Conservation (phyloP, 2,888 invertebrate species). For the Dynastes maya region DNA sequence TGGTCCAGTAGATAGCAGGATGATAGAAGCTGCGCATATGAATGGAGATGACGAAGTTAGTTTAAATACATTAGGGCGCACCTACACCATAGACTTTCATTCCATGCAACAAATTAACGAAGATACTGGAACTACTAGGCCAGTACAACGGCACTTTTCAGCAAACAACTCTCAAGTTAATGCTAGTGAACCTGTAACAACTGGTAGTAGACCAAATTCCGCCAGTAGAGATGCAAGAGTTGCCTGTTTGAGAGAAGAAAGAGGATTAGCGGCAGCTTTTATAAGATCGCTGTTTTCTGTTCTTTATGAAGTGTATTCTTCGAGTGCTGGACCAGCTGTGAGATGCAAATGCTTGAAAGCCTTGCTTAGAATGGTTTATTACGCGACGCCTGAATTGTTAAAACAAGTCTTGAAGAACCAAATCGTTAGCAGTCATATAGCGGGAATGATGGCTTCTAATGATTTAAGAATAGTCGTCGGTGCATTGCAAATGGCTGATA, state of each 20-base stretch:
- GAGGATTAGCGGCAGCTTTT: constrained; percentile 80
- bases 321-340: constrained; percentile 97
- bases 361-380: constrained; percentile 96
- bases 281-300: constrained; percentile 90
- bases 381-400: constrained; percentile 90
- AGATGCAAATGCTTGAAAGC: constrained; percentile 97
- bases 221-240: constrained; percentile 77
- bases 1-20: constrained; percentile 92
- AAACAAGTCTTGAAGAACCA: constrained; percentile 82
- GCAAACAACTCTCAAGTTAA: constrained; percentile 73
- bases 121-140: constrained; percentile 94
- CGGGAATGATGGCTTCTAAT: constrained; percentile 98
- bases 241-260: constrained; percentile 80
- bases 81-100: constrained; percentile 96
- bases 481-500: constrained; percentile 96
- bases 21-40: constrained; percentile 95
- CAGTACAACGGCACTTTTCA: constrained; percentile 87
- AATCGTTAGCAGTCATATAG: constrained; percentile 95
- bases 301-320: constrained; percentile 98
- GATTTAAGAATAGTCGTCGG: constrained; percentile 94
- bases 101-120: constrained; percentile 96
- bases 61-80: constrained; percentile 91
- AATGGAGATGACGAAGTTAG: constrained; percentile 94
- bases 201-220: constrained; percentile 63
- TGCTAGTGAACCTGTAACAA: constrained; percentile 57